Conservation (phyloP, 2,888 invertebrate species). For the Serripes groenlandicus region DNA sequence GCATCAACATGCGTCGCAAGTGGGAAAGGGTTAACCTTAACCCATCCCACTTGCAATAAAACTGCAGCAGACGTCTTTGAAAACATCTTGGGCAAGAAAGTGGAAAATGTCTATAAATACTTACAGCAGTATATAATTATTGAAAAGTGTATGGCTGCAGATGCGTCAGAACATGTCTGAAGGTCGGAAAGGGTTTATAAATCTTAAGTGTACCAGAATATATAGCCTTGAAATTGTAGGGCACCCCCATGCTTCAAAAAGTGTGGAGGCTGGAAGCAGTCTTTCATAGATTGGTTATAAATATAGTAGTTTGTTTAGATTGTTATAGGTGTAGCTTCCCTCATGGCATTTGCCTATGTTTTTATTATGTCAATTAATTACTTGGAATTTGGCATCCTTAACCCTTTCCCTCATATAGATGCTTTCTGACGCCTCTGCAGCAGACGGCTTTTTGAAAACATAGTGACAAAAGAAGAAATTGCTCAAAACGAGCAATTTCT, state of each 20-base stretch:
- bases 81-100: too few relatives aligned
- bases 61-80: too few relatives aligned
- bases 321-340: not conserved
- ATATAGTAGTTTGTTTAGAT: not conserved
- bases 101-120: too few relatives aligned
- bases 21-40: too few relatives aligned
- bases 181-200: too few relatives aligned
- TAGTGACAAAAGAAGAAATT: constrained; percentile 11
- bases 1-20: too few relatives aligned
- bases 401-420: not conserved
- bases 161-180: too few relatives aligned
- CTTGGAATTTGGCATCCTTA: not conserved
- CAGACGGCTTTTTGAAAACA: not conserved
- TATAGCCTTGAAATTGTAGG: not conserved
- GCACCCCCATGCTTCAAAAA: not conserved
- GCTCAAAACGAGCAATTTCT: constrained; percentile 15
- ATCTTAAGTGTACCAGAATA: too few relatives aligned
- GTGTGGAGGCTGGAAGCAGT: not conserved
- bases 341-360: not conserved
- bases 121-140: too few relatives aligned
- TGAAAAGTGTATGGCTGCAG: too few relatives aligned
- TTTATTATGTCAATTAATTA: not conserved
- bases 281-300: not conserved
- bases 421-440: not conserved
- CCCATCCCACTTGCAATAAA: too few relatives aligned